Percentiles rank a stretch among this genome's conserved stretches.
Evolutionary conservation across 2,113 vertebrate species (phyloP).

Genomic region (Condylura cristata): DNA sequence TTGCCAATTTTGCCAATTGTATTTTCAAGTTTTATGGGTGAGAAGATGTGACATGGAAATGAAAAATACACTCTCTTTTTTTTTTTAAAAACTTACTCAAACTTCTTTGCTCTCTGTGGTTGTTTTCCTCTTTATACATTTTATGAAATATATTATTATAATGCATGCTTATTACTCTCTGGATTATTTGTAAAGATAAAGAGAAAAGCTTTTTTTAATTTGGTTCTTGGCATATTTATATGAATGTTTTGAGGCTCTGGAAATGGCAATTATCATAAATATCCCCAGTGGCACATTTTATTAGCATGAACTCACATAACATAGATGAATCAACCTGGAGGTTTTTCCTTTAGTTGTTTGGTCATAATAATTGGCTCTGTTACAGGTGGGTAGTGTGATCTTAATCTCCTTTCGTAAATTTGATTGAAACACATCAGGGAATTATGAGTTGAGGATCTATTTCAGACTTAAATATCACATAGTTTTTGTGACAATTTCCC

Average conservation of each 20-base stretch:
- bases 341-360: slow-evolving; percentile 55
- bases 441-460: slow-evolving; percentile 30
- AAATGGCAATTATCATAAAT: slow-evolving; percentile 72
- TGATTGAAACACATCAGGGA: slow-evolving; percentile 53
- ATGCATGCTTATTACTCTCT: slow-evolving; percentile 54
- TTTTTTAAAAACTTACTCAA: not conserved
- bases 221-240: slow-evolving; percentile 68
- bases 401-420: slow-evolving; percentile 54
- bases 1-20: not conserved
- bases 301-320: slow-evolving; percentile 50
- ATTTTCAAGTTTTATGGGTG: not conserved
- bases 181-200: slow-evolving; percentile 64
- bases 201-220: slow-evolving; percentile 62
- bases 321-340: slow-evolving; percentile 57
- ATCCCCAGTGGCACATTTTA: slow-evolving; percentile 59
- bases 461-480: slow-evolving; percentile 31
- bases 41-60: not conserved
- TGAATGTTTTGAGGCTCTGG: slow-evolving; percentile 41
- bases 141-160: not conserved
- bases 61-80: not conserved
- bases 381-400: slow-evolving; percentile 7
- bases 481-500: not conserved
- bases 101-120: not conserved
- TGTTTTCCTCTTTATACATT: not conserved
- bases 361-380: slow-evolving; percentile 62